Base-by-base conservation (phyloP, 2,888 invertebrate genomes). In the Parnassius mnemosyne region DNA sequence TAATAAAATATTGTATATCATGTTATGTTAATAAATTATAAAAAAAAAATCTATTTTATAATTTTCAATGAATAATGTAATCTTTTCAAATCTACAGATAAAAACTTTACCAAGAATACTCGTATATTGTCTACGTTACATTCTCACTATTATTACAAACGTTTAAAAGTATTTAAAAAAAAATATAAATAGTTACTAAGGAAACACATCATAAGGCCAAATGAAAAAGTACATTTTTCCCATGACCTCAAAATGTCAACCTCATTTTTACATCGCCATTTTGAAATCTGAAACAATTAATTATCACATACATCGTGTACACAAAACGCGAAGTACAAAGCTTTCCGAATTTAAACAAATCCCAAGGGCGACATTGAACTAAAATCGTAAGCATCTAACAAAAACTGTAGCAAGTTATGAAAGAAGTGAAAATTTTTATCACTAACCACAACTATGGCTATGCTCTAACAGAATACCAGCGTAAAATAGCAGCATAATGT, bases 281-380 rank as follows among this genome's bases (percentile, higher is more conserved):
- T 13, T 53, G 57, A 25, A 62, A 58, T 44, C 25, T 53, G 57
- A 25, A 62, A 58, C 62, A 62, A 62, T 62, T 62, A 62, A 62
- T 62, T 49, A 57, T 43, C 53, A 54, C 44, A 43, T 50, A 62
- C 62, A 52, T 57, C 50, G 62, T 53, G 62, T 57, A 49, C 57
- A 53, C 57, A 57, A 46, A 52, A 16, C 60, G 50, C 13, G 16
- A 16, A 47, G 49, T 49, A 61, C 56, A 57, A 12, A 56, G 57
- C 53, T 57, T 43, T 43, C 57, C 42, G 61, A 61, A 61, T 56
- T 56, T 41, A 57, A 57, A 57, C 47, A 53, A 47, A 25, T 61
- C 53, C 61, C 61, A 57, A 57, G 53, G 56, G 61, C 57, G 57
- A 43, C 43, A 20, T 60, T 54, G 49, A 34, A 60, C 25, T n/a